Conservation (phyloP, 1,140 invertebrate genomes). For the Antheraea pernyi region DNA sequence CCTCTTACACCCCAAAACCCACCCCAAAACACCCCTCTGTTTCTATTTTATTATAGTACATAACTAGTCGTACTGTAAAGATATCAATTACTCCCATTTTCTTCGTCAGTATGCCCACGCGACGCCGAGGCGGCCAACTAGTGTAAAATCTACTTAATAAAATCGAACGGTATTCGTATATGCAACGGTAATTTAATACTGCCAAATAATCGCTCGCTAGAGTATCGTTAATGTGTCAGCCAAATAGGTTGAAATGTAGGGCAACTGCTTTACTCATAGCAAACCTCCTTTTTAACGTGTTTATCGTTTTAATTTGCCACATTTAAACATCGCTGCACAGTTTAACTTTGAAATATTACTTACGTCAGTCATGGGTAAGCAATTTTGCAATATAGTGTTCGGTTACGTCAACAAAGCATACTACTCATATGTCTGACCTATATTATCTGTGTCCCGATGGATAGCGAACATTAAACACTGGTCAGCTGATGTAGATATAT, state of each 20-base stretch:
- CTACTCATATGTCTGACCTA: background rate
- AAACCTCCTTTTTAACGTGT: background rate
- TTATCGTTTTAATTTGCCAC: background rate
- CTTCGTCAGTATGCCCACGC: too few species aligned
- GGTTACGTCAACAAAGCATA: background rate
- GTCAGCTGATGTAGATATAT: too few species aligned
- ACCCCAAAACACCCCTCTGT: too few species aligned
- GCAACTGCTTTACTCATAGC: background rate
- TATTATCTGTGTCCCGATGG: too few species aligned
- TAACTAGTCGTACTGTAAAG: too few species aligned
- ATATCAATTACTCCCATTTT: too few species aligned
- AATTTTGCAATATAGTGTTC: background rate
- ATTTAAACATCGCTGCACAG: background rate
- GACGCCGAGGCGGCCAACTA: too few species aligned
- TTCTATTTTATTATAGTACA: too few species aligned
- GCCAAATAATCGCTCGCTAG: background rate
- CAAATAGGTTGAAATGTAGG: constrained; percentile 1
- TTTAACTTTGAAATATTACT: background rate
- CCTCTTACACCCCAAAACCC: too few species aligned
- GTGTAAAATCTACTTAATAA: too few species aligned
- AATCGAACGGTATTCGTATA: too few species aligned
- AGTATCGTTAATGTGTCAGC: background rate
- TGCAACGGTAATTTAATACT: background rate
- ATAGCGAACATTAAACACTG: too few species aligned
- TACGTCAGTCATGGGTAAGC: background rate